Evolutionary conservation across 1,140 invertebrate species (phyloP).

Genomic region (Dufourea novaeangliae): DNA sequence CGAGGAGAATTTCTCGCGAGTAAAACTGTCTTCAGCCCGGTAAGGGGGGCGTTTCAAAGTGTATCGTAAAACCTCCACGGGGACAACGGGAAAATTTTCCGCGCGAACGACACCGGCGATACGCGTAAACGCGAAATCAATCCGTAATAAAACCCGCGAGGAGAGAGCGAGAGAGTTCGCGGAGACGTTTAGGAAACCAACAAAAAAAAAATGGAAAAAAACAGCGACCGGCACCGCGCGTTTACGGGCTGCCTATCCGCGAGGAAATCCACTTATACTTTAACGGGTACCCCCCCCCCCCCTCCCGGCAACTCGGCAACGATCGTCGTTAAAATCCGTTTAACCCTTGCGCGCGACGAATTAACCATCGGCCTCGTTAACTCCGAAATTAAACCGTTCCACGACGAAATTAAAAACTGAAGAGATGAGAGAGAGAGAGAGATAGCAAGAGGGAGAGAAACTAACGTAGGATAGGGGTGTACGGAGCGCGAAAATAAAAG

Average conservation of each 20-base stretch:
- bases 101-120: constrained; percentile 11
- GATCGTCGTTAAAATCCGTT: constrained; percentile 54
- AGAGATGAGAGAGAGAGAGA: background rate
- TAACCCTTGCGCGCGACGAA: constrained; percentile 44
- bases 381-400: constrained; percentile 36
- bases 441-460: background rate
- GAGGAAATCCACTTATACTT: constrained; percentile 51
- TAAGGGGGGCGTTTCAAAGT: background rate
- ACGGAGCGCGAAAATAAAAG: background rate
- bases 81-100: constrained; percentile 16
- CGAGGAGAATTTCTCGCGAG: no score
- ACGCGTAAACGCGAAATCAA: constrained; percentile 41
- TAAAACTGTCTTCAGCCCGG: constrained; percentile 12
- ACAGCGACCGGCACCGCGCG: background rate
- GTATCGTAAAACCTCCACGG: constrained; percentile 4
- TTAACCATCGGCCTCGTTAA: constrained; percentile 50
- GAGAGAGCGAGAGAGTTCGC: background rate
- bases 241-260: constrained; percentile 41
- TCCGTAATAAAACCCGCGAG: constrained; percentile 29
- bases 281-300: constrained; percentile 17
- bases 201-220: background rate
- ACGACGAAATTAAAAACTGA: constrained; percentile 32
- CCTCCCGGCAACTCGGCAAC: constrained; percentile 41
- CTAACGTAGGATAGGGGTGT: background rate
- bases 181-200: constrained; percentile 20